Percentiles rank a stretch among this genome's conserved stretches.
Conservation (phyloP, 2,888 invertebrate genomes). For the Polylopha cassiicola region DNA sequence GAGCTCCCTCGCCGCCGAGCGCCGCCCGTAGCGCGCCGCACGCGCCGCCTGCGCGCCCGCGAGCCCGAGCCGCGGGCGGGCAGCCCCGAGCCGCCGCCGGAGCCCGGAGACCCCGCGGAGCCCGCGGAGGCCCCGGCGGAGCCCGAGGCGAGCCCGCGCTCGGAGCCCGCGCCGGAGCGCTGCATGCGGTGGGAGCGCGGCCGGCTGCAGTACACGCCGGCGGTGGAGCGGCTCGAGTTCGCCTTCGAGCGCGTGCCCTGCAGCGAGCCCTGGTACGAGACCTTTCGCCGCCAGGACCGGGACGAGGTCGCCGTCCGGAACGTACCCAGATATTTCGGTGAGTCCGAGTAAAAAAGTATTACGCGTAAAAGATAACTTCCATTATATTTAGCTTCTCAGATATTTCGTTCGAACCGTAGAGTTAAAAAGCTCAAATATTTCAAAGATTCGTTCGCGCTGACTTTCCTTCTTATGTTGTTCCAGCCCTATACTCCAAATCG, state of each 20-base stretch:
- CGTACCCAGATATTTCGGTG: conserved; percentile 76
- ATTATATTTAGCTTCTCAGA: too few species aligned
- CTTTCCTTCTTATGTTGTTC: conserved; percentile 39
- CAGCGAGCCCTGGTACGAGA: conserved; percentile 87
- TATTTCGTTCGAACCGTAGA: too few species aligned
- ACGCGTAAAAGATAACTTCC: too few species aligned
- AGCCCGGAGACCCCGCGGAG: conserved; percentile 29
- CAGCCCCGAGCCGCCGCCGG: conserved; percentile 26
- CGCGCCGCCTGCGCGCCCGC: conserved; percentile 31
- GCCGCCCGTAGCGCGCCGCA: conserved; percentile 41
- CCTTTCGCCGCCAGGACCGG: conserved; percentile 86
- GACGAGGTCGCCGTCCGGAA: conserved; percentile 80
- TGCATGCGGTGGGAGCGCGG: conserved; percentile 73
- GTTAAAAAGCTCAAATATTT: not conserved
- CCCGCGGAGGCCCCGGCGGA: conserved; percentile 1
- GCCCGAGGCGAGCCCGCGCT: conserved; percentile 1
- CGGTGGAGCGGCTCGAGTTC: conserved; percentile 80
- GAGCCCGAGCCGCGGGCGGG: conserved; percentile 28
- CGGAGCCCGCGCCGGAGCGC: conserved; percentile 31
- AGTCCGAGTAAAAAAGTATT: conserved; percentile 38
- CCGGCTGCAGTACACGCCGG: conserved; percentile 61
- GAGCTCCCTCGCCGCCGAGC: too few species aligned
- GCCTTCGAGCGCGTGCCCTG: conserved; percentile 86
- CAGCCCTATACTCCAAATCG: conserved; percentile 77
- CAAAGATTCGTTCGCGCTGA: too few species aligned